Percentiles rank a stretch among this genome's conserved stretches.
Evolutionary conservation across 2,113 vertebrate species (phyloP).

Genomic region (Oxyura jamaicensis): DNA sequence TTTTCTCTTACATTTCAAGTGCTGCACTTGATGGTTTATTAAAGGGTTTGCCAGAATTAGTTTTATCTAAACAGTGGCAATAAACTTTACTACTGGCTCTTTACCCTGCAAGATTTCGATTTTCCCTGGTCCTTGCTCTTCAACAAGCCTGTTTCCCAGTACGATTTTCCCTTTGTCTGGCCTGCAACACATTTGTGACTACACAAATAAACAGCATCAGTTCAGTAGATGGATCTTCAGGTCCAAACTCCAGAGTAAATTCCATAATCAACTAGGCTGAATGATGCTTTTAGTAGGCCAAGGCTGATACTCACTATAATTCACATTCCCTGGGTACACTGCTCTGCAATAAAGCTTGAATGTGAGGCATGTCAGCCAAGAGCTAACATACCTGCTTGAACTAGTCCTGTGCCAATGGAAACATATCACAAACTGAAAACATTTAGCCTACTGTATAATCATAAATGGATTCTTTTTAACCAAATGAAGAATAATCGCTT

Average conservation of each 20-base stretch:
- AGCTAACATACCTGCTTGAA: constrained; percentile 79
- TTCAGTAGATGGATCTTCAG: constrained; percentile 62
- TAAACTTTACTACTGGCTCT: constrained; percentile 6
- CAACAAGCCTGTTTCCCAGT: neutral
- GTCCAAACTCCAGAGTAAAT: constrained; percentile 65
- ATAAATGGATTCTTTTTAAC: constrained; percentile 75
- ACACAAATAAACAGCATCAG: constrained; percentile 63
- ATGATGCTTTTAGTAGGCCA: constrained; percentile 77
- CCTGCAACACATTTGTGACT: constrained; percentile 2
- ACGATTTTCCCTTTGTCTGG: constrained; percentile 53
- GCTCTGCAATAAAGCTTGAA: constrained; percentile 75
- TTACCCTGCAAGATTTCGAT: neutral
- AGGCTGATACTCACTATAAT: constrained; percentile 77
- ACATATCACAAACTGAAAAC: constrained; percentile 67
- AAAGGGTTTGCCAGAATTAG: neutral
- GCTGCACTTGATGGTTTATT: neutral
- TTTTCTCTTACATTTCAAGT: neutral
- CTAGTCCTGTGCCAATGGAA: constrained; percentile 76
- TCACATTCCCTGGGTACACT: constrained; percentile 73
- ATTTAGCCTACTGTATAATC: constrained; percentile 66
- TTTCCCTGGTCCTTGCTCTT: neutral
- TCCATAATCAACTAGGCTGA: constrained; percentile 78
- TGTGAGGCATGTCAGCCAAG: constrained; percentile 74
- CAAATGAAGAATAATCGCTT: constrained; percentile 68
- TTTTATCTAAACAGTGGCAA: neutral